Base-by-base conservation (phyloP, 1,140 invertebrate species). In the Zaprionus vittiger region DNA sequence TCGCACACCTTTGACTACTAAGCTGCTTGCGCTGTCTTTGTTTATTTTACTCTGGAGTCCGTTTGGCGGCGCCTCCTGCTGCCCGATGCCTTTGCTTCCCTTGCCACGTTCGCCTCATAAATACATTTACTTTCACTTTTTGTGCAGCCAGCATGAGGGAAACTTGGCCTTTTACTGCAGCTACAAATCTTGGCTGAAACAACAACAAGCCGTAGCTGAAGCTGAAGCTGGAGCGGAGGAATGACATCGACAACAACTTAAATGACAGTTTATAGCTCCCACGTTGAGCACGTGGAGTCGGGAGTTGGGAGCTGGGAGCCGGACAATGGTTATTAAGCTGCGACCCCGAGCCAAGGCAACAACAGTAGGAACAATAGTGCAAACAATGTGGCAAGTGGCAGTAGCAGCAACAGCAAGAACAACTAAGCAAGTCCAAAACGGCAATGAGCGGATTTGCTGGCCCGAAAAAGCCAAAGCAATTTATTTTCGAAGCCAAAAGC, bases 211-310 rank as follows among this genome's bases (percentile, higher is more conserved):
- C n/a, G 11, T 22, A 12, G 24, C 22, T 17, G 24, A 7, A 54
- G 22, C 54, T 17, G 9, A 57, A 37, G 41, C 41, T 2, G 2
- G 38, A 15, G 55, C 52, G 67, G 15, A 61, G 67, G 72, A 89
- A 87, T 87, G 84, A 89, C 81, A 89, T 89, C 84, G 85, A 90
- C 84, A 89, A 89, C 84, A 89, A 89, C 84, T 90, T 89, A 89
- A 89, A 89, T 89, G 84, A 89, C 84, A 89, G 79, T 89, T 89
- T 89, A 89, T 89, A 81, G 84, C 84, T 89, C 84, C 84, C 84
- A 89, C 84, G 84, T 89, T 77, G 84, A 68, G 78, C 85, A 81
- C 78, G 67, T 76, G 73, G 77, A 73, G 66, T 47, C 31, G 73
- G 72, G 66, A 41, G 15, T 4, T 7, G 38, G 76, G 80, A 87